Evolutionary conservation across 2,797 vertebrate species (phyloP), one percentile per base, ranked within the genome.

Genomic region (Melanotaenia trifasciata): DNA sequence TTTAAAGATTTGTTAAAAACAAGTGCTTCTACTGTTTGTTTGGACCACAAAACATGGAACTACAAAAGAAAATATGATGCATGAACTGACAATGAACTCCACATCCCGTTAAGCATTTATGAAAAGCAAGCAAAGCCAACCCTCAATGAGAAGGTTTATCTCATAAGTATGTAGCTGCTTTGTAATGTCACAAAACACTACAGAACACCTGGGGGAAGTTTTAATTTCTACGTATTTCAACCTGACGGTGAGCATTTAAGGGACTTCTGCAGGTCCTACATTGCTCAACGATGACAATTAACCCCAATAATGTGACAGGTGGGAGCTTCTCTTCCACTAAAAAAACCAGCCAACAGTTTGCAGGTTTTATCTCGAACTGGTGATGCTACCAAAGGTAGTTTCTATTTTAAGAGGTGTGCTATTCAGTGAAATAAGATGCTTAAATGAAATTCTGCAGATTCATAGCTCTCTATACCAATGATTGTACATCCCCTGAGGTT

Each of bases 341-440:
- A 62, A 47, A 70, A 22, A 26, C 26, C 26, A 67, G 65, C 61
- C 43, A 53, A 3, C 13, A 13, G 11, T 40, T 56, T 43, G 58
- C 60, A 59, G 45, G 36, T 57, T 72, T 53, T 58, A 43, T 24
- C 47, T 35, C 38, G 20, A 10, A 36, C 38, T 40, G 35, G 35
- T 36, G 11, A 14, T 3, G 18, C 16, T 16, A 43, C 14, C 24
- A n/a, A 61, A 64, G 45, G 20, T 14, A 59, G 59, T 64, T 68
- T 67, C 13, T 35, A n/a, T 35, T 45, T 5, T 28, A 47, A 9
- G 4, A 5, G 6, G 20, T 58, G 63, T 50, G 58, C 33, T 10
- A 51, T 66, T 80, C 47, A 56, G 43, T 50, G 10, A 68, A 76
- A 74, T 62, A 64, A 69, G 78, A 72, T 54, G 72, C 35, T 64